phyloP scores from a whole-genome alignment of 2,888 invertebrate genomes.

The Ecdyonurus torrentis region DNA sequence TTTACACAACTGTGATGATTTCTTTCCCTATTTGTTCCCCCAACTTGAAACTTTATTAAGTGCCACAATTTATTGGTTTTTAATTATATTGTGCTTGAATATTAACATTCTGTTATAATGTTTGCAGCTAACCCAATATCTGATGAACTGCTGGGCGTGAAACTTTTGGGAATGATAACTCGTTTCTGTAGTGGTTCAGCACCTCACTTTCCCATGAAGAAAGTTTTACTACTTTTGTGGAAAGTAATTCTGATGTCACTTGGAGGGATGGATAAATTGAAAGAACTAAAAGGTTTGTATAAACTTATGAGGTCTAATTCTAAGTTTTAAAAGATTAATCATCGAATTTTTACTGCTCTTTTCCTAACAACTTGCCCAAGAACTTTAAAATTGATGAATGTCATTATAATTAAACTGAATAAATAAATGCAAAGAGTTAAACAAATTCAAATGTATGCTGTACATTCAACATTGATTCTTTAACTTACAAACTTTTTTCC shows the following conservation, averaged over 20 bases:
- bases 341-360: too few species aligned
- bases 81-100: too few species aligned
- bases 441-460: too few species aligned
- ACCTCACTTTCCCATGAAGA: constrained; percentile 98
- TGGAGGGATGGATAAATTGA: constrained; percentile 76
- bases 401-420: too few species aligned
- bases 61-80: constrained; percentile 13
- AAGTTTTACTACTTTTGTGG: constrained; percentile 88
- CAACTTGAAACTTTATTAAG: constrained; percentile 10
- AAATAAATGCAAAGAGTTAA: too few species aligned
- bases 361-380: too few species aligned
- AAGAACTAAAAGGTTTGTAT: constrained; percentile 56
- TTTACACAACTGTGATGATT: too few species aligned
- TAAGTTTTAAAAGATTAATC: too few species aligned
- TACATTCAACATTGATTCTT: too few species aligned
- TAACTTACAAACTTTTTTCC: too few species aligned
- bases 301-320: too few species aligned
- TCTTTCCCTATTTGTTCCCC: constrained; percentile 8
- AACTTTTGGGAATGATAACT: constrained; percentile 89
- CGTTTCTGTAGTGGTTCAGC: constrained; percentile 89
- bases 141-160: constrained; percentile 74
- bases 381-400: too few species aligned
- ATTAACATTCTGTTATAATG: not conserved
- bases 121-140: constrained; percentile 34
- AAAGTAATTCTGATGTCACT: constrained; percentile 82